phyloP scores from a whole-genome alignment of 2,113 vertebrate species.

The Tetrax tetrax region DNA sequence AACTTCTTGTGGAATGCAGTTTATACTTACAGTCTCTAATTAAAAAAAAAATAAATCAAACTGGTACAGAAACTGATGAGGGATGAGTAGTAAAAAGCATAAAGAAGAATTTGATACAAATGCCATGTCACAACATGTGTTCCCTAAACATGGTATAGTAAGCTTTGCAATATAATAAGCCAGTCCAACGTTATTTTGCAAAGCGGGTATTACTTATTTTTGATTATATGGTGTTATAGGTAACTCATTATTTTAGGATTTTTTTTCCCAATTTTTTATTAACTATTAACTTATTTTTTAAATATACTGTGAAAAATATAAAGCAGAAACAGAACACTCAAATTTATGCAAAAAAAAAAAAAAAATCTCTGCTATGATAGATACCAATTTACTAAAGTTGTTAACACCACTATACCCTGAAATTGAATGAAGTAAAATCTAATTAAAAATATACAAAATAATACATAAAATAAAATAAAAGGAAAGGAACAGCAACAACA shows the following conservation, averaged over 20 bases:
- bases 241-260: not conserved
- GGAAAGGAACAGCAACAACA: not conserved
- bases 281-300: not conserved
- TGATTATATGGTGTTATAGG: not conserved
- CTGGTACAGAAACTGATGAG: not conserved
- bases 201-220: not conserved
- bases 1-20: not conserved
- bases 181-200: not conserved
- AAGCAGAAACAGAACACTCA: not conserved
- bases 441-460: not conserved
- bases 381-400: not conserved
- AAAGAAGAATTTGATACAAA: not conserved
- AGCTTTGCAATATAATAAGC: not conserved
- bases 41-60: not conserved
- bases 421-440: not conserved
- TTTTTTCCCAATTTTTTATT: not conserved
- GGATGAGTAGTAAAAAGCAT: not conserved
- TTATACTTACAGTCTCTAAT: not conserved
- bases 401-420: not conserved
- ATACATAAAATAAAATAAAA: not conserved
- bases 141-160: not conserved
- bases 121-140: not conserved
- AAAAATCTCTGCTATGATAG: not conserved
- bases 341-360: not conserved
- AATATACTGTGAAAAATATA: not conserved